Evolutionary conservation across 2,113 vertebrate genomes (phyloP).

Genomic region (Ibidorhyncha struthersii): DNA sequence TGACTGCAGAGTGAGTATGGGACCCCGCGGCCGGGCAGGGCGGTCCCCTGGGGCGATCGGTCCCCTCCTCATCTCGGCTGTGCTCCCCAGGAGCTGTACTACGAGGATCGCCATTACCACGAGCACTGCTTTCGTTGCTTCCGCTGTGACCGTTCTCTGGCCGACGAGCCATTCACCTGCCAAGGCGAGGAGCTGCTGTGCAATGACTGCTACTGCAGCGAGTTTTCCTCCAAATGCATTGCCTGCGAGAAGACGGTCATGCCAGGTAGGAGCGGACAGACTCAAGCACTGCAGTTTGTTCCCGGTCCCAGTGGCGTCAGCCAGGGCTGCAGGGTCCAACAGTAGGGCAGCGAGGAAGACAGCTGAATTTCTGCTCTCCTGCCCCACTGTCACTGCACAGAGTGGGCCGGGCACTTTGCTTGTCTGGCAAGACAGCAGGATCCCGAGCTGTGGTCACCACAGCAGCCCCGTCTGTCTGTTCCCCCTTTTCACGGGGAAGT

Average conservation of each 20-base stretch:
- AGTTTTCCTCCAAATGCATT: slow-evolving; percentile 95
- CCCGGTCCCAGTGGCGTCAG: fast-evolving
- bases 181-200: slow-evolving; percentile 93
- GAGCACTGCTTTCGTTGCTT: slow-evolving; percentile 98
- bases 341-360: neutral
- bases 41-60: fast-evolving
- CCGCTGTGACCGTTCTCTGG: slow-evolving; percentile 93
- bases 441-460: fast-evolving
- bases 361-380: neutral
- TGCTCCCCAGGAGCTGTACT: slow-evolving; percentile 89
- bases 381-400: neutral
- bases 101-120: slow-evolving; percentile 94
- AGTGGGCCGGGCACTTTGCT: neutral
- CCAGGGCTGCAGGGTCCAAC: neutral
- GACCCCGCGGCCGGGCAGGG: neutral
- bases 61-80: neutral
- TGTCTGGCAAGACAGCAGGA: neutral
- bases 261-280: slow-evolving; percentile 81
- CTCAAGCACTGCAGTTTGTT: fast-evolving
- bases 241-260: slow-evolving; percentile 96
- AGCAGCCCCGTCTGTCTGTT: neutral
- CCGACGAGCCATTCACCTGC: slow-evolving; percentile 95
- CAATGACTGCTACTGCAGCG: slow-evolving; percentile 96
- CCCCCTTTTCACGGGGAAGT: neutral
- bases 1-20: slow-evolving; percentile 87